Evolutionary conservation across 2,113 vertebrate genomes (phyloP).

Genomic region (Lates calcarifer): DNA sequence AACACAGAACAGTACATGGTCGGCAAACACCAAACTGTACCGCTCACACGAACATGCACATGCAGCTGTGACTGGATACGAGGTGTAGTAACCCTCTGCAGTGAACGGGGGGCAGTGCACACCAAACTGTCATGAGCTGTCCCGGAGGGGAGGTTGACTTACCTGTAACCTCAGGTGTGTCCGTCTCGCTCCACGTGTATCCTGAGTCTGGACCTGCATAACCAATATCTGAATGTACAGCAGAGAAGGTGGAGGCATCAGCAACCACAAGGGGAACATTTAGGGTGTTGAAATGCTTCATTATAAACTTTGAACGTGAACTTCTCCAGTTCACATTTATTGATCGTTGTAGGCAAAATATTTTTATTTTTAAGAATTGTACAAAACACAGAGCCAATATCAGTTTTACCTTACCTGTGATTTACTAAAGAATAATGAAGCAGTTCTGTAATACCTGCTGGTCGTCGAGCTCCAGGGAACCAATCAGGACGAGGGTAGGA

Average conservation of each 20-base stretch:
- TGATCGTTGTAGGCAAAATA: background rate
- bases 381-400: too few relatives aligned
- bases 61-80: constrained; percentile 44
- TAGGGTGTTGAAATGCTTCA: background rate
- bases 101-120: constrained; percentile 25
- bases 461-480: constrained; percentile 79
- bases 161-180: constrained; percentile 79
- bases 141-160: constrained; percentile 50
- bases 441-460: constrained; percentile 81
- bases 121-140: constrained; percentile 4
- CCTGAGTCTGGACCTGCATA: constrained; percentile 79
- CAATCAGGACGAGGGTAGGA: constrained; percentile 80
- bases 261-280: constrained; percentile 29
- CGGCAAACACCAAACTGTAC: constrained; percentile 48
- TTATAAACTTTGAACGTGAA: background rate
- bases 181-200: constrained; percentile 80
- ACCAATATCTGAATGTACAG: constrained; percentile 82
- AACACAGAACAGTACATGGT: constrained; percentile 43
- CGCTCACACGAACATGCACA: constrained; percentile 56
- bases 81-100: constrained; percentile 13
- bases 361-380: too few relatives aligned
- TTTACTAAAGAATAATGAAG: constrained; percentile 1
- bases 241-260: constrained; percentile 70
- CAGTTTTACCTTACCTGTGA: constrained; percentile 1
- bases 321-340: background rate